These are phyloP conservation scores for Euwallacea similis DNA, from an alignment of 1,140 invertebrate genomes.

Conservation along the genomic window DNA sequence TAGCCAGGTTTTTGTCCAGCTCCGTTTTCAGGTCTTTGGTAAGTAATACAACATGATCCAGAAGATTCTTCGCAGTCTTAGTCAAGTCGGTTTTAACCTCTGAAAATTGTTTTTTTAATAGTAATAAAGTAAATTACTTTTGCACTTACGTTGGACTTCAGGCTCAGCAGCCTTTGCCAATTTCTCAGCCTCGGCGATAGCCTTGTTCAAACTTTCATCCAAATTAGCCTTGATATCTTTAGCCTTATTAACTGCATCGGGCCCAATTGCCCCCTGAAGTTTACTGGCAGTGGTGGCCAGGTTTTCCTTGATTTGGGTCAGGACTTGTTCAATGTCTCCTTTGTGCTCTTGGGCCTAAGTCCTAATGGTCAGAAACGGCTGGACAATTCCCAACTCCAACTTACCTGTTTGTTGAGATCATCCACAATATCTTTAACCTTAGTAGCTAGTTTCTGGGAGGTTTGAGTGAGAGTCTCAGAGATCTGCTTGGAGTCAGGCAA, in stretches of 20 bases:
- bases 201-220: slow-evolving; percentile 45
- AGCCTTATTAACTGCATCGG: slow-evolving; percentile 43
- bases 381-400: neutral
- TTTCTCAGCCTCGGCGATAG: slow-evolving; percentile 43
- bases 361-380: neutral
- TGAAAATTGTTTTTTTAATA: slow-evolving; percentile 27
- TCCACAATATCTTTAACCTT: slow-evolving; percentile 42
- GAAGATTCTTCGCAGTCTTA: slow-evolving; percentile 37
- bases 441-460: slow-evolving; percentile 40
- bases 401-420: slow-evolving; percentile 43
- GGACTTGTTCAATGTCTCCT: slow-evolving; percentile 43
- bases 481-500: slow-evolving; percentile 44
- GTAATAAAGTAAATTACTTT: neutral
- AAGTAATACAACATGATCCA: slow-evolving; percentile 42
- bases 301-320: slow-evolving; percentile 42
- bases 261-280: slow-evolving; percentile 41
- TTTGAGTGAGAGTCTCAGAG: slow-evolving; percentile 37
- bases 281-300: slow-evolving; percentile 38
- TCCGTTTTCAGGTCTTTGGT: slow-evolving; percentile 40
- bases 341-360: slow-evolving; percentile 41
- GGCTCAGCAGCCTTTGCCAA: slow-evolving; percentile 45
- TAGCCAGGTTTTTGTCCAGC: slow-evolving; percentile 33
- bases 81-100: slow-evolving; percentile 44
- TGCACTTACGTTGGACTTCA: slow-evolving; percentile 43
- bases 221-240: slow-evolving; percentile 43